Percentiles rank a stretch among this genome's conserved stretches.
These are phyloP conservation scores for Eupithecia subfuscata DNA, from an alignment of 2,888 invertebrate species.

Conservation along the genomic window DNA sequence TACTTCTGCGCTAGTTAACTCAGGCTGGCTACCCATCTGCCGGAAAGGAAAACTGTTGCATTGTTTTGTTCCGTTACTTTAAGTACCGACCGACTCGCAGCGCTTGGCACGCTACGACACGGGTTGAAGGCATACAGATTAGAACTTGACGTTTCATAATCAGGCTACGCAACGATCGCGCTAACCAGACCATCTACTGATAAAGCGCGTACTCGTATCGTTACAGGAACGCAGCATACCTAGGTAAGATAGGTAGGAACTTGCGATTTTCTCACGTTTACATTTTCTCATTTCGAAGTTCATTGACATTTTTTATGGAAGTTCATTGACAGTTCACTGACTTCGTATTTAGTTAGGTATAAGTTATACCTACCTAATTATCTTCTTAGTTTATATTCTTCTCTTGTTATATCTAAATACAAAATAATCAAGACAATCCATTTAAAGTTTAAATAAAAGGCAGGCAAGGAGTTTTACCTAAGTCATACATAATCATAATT, in stretches of 20 bases:
- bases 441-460: background rate
- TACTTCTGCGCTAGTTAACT: conserved; percentile 53
- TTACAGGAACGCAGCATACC: background rate
- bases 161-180: conserved; percentile 22
- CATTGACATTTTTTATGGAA: conserved; percentile 21
- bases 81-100: conserved; percentile 49
- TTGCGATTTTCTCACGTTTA: conserved; percentile 9
- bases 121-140: conserved; percentile 44
- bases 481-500: background rate
- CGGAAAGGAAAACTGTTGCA: conserved; percentile 53
- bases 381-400: background rate
- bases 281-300: conserved; percentile 11
- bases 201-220: conserved; percentile 16
- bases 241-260: background rate
- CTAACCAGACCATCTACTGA: conserved; percentile 25
- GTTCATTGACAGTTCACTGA: conserved; percentile 13
- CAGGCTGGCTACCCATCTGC: conserved; percentile 48
- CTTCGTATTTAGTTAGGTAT: background rate
- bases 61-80: conserved; percentile 61
- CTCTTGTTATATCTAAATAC: background rate
- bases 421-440: background rate
- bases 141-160: conserved; percentile 36
- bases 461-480: background rate
- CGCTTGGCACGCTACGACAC: conserved; percentile 48
- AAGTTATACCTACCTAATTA: background rate